Evolutionary conservation across 2,888 invertebrate genomes (phyloP), one percentile per base, ranked within the genome.

Genomic region (Drosophila fulvimacula): DNA sequence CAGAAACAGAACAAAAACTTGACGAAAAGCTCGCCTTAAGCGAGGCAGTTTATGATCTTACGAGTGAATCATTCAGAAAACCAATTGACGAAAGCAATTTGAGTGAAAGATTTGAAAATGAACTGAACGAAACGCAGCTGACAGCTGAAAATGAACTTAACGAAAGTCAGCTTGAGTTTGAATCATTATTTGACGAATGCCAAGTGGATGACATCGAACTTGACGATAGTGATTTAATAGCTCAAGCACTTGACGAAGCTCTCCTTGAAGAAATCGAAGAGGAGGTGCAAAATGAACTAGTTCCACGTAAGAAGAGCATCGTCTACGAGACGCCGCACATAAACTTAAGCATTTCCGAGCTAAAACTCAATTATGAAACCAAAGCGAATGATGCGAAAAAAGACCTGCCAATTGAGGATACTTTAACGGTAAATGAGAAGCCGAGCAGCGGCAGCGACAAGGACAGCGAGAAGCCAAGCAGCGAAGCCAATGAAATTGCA

Each of bases 261-360:
- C 36, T 65, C 27, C 53, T 72, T 5, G 48, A 65, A 38, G 79
- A 68, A 52, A 39, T 57, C 0, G 38, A 41, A 19, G 41, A 53
- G 36, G n/a, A 38, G 5, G 24, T 38, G 6, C 30, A 62, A 44
- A 44, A 55, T 51, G 38, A 62, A 38, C 3, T 27, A 15, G 24
- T 38, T 34, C 46, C 51, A 32, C 79, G 86, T 32, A 84, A 79
- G 59, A 64, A 69, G 39, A 89, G 91, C 75, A 62, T 91, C 38
- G 79, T 91, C 46, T 90, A 82, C 65, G 91, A 91, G 67, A 91
- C 91, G 9, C 91, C 91, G 17, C 86, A 88, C 52, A 75, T 91
- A 38, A 82, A 88, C 36, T 79, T 91, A 69, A 90, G 72, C 58
- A 91, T 91, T 61, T 81, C 90, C 64, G 91, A 91, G 62, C 57